Base-by-base conservation (phyloP, 2,888 invertebrate genomes). In the Eupithecia subfuscata region DNA sequence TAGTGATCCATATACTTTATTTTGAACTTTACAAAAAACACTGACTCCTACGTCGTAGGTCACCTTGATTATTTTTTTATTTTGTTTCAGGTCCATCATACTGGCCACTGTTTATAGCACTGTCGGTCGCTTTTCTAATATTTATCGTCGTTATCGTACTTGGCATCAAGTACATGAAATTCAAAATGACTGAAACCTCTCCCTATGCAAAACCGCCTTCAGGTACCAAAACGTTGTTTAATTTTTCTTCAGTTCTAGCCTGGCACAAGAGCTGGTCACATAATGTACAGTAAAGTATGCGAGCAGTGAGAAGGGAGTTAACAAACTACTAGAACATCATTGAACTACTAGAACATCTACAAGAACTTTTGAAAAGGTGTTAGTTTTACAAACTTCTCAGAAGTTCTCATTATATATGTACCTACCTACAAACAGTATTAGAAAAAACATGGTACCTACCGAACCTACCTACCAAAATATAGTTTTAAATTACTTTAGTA, bases 81-180 rank as follows among this genome's bases (percentile, higher is more conserved):
- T 83, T 43, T 81, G 78, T 89, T 86, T 40, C 92, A 94, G 95
- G 91, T 71, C 87, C 93, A 12, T 91, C 93, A 45, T 94, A 93
- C 75, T 94, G 94, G 95, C 93, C 91, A 12, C 81, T 94, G 45
- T 87, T 94, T 2, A 85, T 91, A 82, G 92, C 93, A 25, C 81
- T 95, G 82, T 91, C 92, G 71, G 90, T 94, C 81, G 91, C 94
- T 68, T 92, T 93, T 81, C 81, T 94, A 34, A 92, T 95, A 87
- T 93, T 95, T 80, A 84, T 94, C 75, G 90, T 94, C 77, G 88
- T 94, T 82, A 89, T 92, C 76, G 79, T 94, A 81, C 85, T 95
- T 85, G 92, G 93, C 69, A 89, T 94, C 48, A 95, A 95, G 80
- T 95, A 94, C 81, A 90, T 95, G 86, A 95, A 95, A 83, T 86